Evolutionary conservation across 2,888 invertebrate genomes (phyloP).

Genomic region (Macrosiphum euphorbiae): DNA sequence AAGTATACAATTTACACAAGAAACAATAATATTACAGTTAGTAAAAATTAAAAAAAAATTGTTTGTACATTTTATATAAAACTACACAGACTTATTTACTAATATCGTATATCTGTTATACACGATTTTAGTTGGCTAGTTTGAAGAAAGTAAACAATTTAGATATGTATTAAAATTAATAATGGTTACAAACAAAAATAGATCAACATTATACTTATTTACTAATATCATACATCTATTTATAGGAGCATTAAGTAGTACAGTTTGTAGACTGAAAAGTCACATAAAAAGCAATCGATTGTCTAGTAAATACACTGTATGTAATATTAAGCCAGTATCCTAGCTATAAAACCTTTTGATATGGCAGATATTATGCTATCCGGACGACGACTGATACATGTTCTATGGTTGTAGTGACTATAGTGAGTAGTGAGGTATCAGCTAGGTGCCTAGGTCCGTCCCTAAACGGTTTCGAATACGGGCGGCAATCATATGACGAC

Average conservation of each 20-base stretch:
- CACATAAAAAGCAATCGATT: constrained; percentile 16
- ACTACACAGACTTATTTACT: background rate
- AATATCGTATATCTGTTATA: background rate
- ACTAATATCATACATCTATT: background rate
- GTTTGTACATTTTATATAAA: too few species aligned
- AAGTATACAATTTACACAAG: too few species aligned
- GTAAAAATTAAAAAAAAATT: too few species aligned
- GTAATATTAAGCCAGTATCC: too few species aligned
- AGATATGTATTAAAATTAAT: background rate
- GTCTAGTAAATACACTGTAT: background rate
- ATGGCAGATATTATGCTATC: too few species aligned
- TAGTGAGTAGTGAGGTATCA: background rate
- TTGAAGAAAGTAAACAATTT: constrained; percentile 14
- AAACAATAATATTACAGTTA: too few species aligned
- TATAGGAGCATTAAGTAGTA: background rate
- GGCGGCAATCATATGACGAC: background rate
- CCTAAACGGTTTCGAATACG: background rate
- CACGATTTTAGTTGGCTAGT: background rate
- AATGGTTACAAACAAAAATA: background rate
- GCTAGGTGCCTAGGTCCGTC: too few species aligned
- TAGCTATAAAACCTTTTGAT: too few species aligned
- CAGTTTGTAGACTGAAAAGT: background rate
- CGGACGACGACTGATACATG: too few species aligned
- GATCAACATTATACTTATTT: constrained; percentile 1
- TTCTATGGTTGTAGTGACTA: too few species aligned